phyloP scores from a whole-genome alignment of 2,113 vertebrate species.

The Reinhardtius hippoglossoides region DNA sequence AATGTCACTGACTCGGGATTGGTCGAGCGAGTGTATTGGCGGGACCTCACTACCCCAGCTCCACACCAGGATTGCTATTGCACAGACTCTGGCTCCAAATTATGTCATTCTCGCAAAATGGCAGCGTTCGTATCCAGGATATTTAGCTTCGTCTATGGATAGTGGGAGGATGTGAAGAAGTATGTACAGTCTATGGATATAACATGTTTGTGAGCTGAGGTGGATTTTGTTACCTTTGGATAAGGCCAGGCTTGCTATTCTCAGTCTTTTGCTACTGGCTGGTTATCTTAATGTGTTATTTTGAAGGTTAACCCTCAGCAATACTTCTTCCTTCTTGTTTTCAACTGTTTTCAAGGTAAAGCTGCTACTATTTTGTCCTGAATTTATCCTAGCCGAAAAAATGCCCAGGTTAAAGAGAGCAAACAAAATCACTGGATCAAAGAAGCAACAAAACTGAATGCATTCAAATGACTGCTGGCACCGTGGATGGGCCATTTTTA shows the following conservation, averaged over 20 bases:
- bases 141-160: too few species aligned
- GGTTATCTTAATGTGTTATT: not conserved
- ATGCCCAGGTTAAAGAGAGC: not conserved
- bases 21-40: too few species aligned
- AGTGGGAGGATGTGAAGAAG: too few species aligned
- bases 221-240: not conserved
- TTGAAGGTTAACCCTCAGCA: not conserved
- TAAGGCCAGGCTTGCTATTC: not conserved
- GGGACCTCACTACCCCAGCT: too few species aligned
- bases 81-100: too few species aligned
- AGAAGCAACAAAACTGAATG: not conserved
- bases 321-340: not conserved
- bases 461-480: not conserved
- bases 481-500: not conserved
- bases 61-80: too few species aligned
- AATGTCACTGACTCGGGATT: too few species aligned
- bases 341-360: not conserved
- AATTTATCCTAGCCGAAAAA: not conserved
- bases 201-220: not conserved
- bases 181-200: too few species aligned
- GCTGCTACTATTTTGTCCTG: not conserved
- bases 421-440: not conserved
- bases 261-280: not conserved
- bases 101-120: not conserved
- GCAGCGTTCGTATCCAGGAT: too few species aligned